phyloP scores from a whole-genome alignment of 2,888 invertebrate species.

The Ophion obscuratus region DNA sequence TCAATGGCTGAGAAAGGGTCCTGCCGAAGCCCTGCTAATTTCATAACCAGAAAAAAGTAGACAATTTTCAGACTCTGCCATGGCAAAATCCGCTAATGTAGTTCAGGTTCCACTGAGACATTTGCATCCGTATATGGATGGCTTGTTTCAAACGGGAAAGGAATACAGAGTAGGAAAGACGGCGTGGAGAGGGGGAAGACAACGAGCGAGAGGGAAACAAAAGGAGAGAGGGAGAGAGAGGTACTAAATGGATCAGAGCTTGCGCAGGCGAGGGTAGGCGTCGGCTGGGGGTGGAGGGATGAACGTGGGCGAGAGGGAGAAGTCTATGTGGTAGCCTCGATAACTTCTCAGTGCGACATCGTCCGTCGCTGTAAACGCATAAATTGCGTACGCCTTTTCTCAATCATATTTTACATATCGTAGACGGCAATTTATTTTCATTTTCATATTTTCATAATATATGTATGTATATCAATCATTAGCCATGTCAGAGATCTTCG shows the following conservation, averaged over 20 bases:
- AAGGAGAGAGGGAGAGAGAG: background rate
- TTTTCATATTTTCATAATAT: slow-evolving; percentile 9
- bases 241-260: slow-evolving; percentile 58
- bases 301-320: slow-evolving; percentile 50
- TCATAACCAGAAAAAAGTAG: too few species aligned
- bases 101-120: background rate
- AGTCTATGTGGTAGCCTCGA: slow-evolving; percentile 53
- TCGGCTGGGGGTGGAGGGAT: slow-evolving; percentile 75
- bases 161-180: background rate
- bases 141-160: background rate
- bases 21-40: too few species aligned
- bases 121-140: background rate
- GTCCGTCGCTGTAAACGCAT: slow-evolving; percentile 75
- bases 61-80: too few species aligned
- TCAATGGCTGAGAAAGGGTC: too few species aligned
- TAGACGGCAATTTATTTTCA: slow-evolving; percentile 1
- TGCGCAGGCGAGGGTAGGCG: slow-evolving; percentile 77
- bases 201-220: background rate
- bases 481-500: slow-evolving; percentile 1
- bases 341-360: slow-evolving; percentile 76
- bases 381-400: slow-evolving; percentile 65
- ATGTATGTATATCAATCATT: slow-evolving; percentile 3
- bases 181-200: background rate
- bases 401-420: background rate
- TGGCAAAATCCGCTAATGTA: too few species aligned